Base-by-base conservation (phyloP, 53 echinoderm and acorn worm species). In the Stichopus horrens region DNA sequence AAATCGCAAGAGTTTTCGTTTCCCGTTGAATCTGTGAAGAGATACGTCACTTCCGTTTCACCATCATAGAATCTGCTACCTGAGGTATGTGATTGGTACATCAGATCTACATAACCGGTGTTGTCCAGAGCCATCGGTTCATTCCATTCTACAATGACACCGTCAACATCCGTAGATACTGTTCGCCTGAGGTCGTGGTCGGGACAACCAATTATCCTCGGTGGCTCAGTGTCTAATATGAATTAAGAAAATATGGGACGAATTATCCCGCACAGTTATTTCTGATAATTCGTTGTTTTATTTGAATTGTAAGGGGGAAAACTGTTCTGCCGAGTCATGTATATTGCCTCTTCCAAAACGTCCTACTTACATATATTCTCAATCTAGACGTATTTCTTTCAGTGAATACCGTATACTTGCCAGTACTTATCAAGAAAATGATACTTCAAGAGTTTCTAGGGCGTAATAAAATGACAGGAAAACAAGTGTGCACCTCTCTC, bases 31-130 rank as follows among this genome's bases (percentile, higher is more conserved):
- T 85, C 85, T 63, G 21, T 23, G 37, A 67, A 63, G 14, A 85
- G 8, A 53, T 85, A 85, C 18, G 85, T 85, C 85, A 85, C 85
- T 85, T 85, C 67, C 65, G 85, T 85, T 51, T 66, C 85, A 7
- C 85, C 85, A 5, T 67, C 10, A 51, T 67, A 85, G 52, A 85
- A 85, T 85, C 16, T 52, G 11, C 14, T 65, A 5, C 58, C 85
- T 67, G 58, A 7, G 4, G 9, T 53, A 68, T 85, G 85, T 37
- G 85, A 85, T 16, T 85, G 65, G 23, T 57, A 59, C 8, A 85
- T 11, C 22, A 85, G 67, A 10, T 65, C 65, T 9, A 85, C 85
- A 67, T 67, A 7, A 65, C 66, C 51, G 1, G 85, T 67, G 23
- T 67, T 66, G 21, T 85, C 85, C 6, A 63, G 10, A 5, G 67